Conservation (phyloP, 2,113 vertebrate genomes). For the Apaloderma vittatum region DNA sequence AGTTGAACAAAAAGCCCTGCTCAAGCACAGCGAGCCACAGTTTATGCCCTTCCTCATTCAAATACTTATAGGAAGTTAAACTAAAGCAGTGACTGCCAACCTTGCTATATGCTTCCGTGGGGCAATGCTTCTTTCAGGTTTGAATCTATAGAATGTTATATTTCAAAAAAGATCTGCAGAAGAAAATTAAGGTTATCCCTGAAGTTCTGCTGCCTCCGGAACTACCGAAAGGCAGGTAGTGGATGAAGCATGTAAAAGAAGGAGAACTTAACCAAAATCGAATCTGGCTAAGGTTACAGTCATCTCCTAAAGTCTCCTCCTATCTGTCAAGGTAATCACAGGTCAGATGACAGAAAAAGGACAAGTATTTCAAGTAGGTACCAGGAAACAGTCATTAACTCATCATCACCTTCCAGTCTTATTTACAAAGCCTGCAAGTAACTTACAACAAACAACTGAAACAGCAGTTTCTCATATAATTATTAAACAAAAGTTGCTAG, state of each 20-base stretch:
- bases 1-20: background rate
- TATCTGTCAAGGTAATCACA: background rate
- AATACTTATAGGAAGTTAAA: background rate
- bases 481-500: background rate
- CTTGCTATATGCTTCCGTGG: background rate
- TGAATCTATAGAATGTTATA: background rate
- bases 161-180: background rate
- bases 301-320: background rate
- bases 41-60: background rate
- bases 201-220: background rate
- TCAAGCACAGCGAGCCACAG: background rate
- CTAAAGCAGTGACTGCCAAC: background rate
- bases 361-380: background rate
- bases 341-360: background rate
- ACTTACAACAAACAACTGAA: background rate
- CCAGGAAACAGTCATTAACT: background rate
- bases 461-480: background rate
- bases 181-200: background rate
- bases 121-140: background rate
- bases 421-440: background rate
- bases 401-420: background rate
- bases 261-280: background rate
- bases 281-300: background rate
- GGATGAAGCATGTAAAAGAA: background rate
- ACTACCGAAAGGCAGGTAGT: fast-evolving